Conservation (phyloP, 2,113 vertebrate genomes). For the Lichenostomus cassidix region DNA sequence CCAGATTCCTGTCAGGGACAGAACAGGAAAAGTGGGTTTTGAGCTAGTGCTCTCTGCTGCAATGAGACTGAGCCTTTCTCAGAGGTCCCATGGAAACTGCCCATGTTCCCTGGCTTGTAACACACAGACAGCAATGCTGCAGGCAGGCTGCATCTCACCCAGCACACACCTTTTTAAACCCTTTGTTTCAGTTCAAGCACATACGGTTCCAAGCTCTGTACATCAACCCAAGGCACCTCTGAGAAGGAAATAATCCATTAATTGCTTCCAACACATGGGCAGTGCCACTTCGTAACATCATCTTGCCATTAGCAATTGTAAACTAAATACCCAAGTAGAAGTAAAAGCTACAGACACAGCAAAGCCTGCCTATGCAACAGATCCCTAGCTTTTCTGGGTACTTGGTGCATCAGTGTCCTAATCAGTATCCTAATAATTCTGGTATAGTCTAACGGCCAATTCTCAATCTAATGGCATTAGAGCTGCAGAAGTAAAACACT, state of each 20-base stretch:
- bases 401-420: not conserved
- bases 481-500: not conserved
- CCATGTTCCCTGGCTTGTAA: fast-evolving
- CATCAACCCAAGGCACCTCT: not conserved
- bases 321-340: not conserved
- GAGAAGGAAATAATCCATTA: not conserved
- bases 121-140: not conserved
- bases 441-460: not conserved
- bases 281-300: not conserved
- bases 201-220: not conserved
- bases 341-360: not conserved
- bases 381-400: not conserved
- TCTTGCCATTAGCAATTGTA: not conserved
- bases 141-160: not conserved
- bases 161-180: not conserved
- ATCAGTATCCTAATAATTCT: not conserved
- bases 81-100: not conserved
- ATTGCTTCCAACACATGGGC: not conserved
- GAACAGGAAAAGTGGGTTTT: not conserved
- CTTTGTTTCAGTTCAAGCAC: not conserved
- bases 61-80: not conserved
- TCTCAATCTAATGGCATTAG: not conserved
- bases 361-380: not conserved
- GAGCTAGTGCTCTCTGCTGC: not conserved
- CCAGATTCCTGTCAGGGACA: not conserved